Conservation (phyloP, 1,140 invertebrate species). For the Copidosoma floridanum region DNA sequence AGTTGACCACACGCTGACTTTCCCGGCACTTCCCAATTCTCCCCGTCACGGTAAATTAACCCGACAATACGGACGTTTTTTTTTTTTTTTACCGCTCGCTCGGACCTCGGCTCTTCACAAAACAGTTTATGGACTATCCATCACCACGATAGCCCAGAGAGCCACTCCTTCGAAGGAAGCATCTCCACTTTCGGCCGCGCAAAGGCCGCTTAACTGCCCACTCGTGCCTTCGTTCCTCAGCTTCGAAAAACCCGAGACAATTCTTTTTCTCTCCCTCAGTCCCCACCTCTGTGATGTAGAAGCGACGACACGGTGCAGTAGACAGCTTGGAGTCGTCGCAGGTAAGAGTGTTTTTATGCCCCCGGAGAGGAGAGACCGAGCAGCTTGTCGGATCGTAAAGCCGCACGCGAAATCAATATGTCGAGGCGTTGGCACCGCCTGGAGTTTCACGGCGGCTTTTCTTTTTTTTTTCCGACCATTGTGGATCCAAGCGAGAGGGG, state of each 20-base stretch:
- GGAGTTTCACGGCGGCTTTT: no score
- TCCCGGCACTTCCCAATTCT: neutral
- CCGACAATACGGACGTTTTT: conserved; percentile 7
- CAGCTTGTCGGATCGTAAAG: conserved; percentile 32
- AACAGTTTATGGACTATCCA: conserved; percentile 24
- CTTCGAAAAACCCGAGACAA: neutral
- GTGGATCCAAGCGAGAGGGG: no score
- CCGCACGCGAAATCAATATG: conserved; percentile 29
- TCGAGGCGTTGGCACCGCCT: conserved; percentile 9
- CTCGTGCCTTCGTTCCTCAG: neutral
- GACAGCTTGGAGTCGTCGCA: no score
- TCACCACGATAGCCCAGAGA: conserved; percentile 18
- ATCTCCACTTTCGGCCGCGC: no score
- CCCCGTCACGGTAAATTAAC: conserved; percentile 10
- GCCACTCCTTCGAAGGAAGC: no score
- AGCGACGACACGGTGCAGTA: neutral
- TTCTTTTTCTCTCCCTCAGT: neutral
- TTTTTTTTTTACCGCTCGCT: neutral
- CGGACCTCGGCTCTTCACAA: neutral
- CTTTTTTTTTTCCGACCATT: neutral
- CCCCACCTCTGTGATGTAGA: neutral
- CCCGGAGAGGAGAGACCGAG: neutral
- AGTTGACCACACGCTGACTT: no score
- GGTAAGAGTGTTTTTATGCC: conserved; percentile 28
- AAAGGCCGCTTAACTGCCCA: conserved; percentile 4